Conservation (phyloP, 2,113 vertebrate genomes). For the Strix uralensis region DNA sequence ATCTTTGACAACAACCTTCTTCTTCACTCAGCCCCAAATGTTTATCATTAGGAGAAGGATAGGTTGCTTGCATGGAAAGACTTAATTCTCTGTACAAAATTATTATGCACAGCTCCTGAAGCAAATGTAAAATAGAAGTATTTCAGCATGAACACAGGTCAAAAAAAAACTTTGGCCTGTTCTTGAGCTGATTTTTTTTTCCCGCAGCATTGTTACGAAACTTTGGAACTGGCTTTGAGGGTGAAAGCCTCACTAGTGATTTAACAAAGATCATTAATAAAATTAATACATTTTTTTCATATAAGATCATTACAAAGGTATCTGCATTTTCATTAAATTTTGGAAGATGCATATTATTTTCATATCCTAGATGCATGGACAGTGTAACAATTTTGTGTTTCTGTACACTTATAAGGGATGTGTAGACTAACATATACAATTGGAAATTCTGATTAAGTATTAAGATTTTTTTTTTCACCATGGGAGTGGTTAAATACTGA, state of each 20-base stretch:
- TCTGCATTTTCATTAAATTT: background rate
- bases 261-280: background rate
- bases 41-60: background rate
- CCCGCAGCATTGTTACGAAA: fast-evolving
- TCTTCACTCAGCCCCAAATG: background rate
- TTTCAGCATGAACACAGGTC: background rate
- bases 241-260: background rate
- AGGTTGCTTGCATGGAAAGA: background rate
- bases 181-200: background rate
- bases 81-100: background rate
- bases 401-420: background rate
- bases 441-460: background rate
- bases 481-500: background rate
- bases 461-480: background rate
- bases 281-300: fast-evolving
- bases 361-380: background rate
- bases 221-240: background rate
- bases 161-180: background rate
- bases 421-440: background rate
- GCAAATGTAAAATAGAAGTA: background rate
- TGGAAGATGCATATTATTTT: background rate
- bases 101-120: background rate
- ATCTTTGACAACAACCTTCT: background rate
- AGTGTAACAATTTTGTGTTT: background rate
- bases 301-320: background rate